Evolutionary conservation across 2,797 vertebrate genomes (phyloP).

Genomic region (Gallinago nigripennis): DNA sequence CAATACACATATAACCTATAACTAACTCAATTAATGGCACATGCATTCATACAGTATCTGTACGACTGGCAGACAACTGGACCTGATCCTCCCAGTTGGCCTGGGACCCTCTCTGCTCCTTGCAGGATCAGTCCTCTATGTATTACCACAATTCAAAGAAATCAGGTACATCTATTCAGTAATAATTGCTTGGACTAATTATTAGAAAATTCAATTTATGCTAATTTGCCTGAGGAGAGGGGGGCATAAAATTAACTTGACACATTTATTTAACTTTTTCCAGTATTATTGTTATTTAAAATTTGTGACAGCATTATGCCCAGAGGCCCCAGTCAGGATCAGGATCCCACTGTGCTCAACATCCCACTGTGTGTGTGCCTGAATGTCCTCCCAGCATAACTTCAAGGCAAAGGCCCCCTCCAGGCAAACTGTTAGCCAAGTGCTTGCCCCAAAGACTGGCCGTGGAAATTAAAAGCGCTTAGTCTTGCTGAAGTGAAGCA

Average conservation of each 20-base stretch:
- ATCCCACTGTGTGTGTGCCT: rapidly evolving
- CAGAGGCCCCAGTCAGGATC: background rate
- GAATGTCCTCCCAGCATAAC: background rate
- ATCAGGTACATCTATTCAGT: background rate
- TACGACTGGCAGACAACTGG: background rate
- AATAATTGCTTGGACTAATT: slow-evolving; percentile 32
- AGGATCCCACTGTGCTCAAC: background rate
- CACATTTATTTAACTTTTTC: slow-evolving; percentile 55
- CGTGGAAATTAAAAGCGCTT: background rate
- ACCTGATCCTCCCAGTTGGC: background rate
- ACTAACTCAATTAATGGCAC: background rate
- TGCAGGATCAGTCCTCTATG: background rate
- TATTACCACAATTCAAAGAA: background rate
- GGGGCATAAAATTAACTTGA: slow-evolving; percentile 43
- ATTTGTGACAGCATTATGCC: background rate
- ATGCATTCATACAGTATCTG: background rate
- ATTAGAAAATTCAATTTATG: slow-evolving; percentile 43
- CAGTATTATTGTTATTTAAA: slow-evolving; percentile 47
- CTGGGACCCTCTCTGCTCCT: background rate
- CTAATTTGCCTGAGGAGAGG: slow-evolving; percentile 1
- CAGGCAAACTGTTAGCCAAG: background rate
- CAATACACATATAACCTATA: background rate
- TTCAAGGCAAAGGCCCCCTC: rapidly evolving
- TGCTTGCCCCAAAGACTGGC: background rate
- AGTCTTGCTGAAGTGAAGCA: background rate